These are phyloP conservation scores for Gobionotothen gibberifrons DNA, from an alignment of 2,797 vertebrate species.

Conservation along the genomic window DNA sequence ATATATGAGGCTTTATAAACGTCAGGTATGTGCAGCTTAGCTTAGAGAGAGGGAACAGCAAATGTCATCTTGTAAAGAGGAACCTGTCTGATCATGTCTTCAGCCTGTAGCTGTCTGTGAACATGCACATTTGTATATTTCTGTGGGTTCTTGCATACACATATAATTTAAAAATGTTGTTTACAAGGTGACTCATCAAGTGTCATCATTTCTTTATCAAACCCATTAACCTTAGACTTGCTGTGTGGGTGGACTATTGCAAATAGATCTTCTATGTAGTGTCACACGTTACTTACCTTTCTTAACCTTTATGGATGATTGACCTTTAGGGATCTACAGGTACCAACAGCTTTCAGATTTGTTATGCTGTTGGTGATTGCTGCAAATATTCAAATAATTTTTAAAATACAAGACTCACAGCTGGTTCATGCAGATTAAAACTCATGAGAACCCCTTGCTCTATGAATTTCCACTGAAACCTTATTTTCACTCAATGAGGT, in stretches of 20 bases:
- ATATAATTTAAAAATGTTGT: constrained; percentile 21
- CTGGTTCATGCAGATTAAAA: neutral
- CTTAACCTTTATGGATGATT: constrained; percentile 4
- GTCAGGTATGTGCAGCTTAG: constrained; percentile 34
- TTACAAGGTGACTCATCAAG: constrained; percentile 31
- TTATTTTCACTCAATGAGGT: neutral
- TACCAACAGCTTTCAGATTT: neutral
- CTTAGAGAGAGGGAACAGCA: constrained; percentile 14
- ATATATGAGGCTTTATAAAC: constrained; percentile 25
- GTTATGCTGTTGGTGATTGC: neutral
- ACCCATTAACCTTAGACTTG: constrained; percentile 17
- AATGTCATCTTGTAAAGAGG: constrained; percentile 13
- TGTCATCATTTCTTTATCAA: constrained; percentile 26
- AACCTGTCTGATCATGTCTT: constrained; percentile 56
- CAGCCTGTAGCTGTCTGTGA: constrained; percentile 31
- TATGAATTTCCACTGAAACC: constrained; percentile 10
- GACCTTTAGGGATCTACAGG: neutral
- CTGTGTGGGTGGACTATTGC: constrained; percentile 4
- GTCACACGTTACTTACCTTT: constrained; percentile 6
- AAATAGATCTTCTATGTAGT: neutral
- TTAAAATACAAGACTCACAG: too few relatives aligned
- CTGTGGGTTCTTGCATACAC: constrained; percentile 12
- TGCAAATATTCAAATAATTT: neutral
- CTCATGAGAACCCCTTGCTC: neutral
- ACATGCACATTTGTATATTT: neutral